Evolutionary conservation across 1,140 invertebrate genomes (phyloP), one percentile per base, ranked within the genome.

Genomic region (Cyphomyrmex costatus): DNA sequence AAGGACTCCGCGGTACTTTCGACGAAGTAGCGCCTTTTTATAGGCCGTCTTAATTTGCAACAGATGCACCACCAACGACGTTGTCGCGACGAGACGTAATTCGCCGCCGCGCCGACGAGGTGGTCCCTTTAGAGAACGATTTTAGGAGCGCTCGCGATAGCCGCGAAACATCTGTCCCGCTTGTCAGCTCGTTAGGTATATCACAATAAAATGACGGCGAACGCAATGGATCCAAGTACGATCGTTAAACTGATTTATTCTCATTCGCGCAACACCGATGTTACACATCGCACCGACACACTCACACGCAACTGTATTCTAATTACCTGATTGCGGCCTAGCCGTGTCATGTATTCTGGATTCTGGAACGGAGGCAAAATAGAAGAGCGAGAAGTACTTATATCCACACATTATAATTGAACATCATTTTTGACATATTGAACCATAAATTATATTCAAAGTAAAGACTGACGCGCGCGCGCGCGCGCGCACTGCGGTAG

Each of bases 281-380:
- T 80, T 80, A 70, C 19, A n/a, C n/a, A n/a, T n/a, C n/a, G 19
- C 46, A 36, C 63, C 33, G 4, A 46, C 56, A 46, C 56, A n/a
- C 12, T 27, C 60, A 5, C 21, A 7, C 21, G 77, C 77, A 56
- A 21, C 21, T 27, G n/a, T 33, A 24, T 80, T 42, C 33, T 71
- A 82, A 82, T 71, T 33, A 42, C 14, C 2, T 42, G 14, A n/a
- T 33, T 53, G n/a, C 30, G 42, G 1, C 16, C 8, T 10, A 42
- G 19, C 36, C n/a, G n/a, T n/a, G 3, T 77, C 19, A 8, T 30
- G 49, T 33, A 21, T n/a, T n/a, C n/a, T n/a, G 46, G n/a, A n/a
- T n/a, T 30, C 10, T 19, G 78, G 73, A 92, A 92, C 85, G 92
- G 80, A 89, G 60, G 80, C 63, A 61, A 80, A 71, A 56, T 21